Percentiles rank a stretch among this genome's conserved stretches.
These are phyloP conservation scores for Aphelenchoides besseyi DNA, from an alignment of 1,140 invertebrate species.

Conservation along the genomic window DNA sequence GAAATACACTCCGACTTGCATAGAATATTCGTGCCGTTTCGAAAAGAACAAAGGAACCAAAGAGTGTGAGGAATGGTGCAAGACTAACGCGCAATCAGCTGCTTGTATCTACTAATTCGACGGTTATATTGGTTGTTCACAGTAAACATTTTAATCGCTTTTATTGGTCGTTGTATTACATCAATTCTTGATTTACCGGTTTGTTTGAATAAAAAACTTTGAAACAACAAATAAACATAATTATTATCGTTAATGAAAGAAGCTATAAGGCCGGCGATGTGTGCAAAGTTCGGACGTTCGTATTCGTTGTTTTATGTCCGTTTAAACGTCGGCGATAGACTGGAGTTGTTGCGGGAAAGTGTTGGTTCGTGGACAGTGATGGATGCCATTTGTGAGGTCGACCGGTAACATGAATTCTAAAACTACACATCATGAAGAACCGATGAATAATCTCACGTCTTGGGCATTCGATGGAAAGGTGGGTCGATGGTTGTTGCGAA, in stretches of 20 bases:
- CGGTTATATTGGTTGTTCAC: background rate
- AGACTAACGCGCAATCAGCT: no score
- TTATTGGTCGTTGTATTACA: background rate
- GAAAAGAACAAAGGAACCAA: background rate
- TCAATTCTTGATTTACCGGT: background rate
- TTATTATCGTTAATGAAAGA: background rate
- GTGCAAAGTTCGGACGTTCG: background rate
- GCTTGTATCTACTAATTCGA: background rate
- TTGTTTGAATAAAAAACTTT: background rate
- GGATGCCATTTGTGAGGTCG: conserved; percentile 23
- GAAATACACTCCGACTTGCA: background rate
- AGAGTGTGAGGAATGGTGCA: no score
- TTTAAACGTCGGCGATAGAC: conserved; percentile 3
- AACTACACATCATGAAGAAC: background rate
- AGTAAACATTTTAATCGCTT: background rate
- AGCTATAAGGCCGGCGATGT: background rate
- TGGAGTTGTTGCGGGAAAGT: conserved; percentile 3
- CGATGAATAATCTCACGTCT: background rate
- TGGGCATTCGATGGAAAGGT: conserved; percentile 9
- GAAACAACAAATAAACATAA: background rate
- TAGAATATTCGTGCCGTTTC: background rate
- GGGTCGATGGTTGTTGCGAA: background rate
- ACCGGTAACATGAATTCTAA: conserved; percentile 16
- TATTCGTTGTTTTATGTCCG: background rate
- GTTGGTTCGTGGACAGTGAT: conserved; percentile 14